These are phyloP conservation scores for Tupaia tana DNA, from an alignment of 2,113 vertebrate genomes.

Conservation along the genomic window DNA sequence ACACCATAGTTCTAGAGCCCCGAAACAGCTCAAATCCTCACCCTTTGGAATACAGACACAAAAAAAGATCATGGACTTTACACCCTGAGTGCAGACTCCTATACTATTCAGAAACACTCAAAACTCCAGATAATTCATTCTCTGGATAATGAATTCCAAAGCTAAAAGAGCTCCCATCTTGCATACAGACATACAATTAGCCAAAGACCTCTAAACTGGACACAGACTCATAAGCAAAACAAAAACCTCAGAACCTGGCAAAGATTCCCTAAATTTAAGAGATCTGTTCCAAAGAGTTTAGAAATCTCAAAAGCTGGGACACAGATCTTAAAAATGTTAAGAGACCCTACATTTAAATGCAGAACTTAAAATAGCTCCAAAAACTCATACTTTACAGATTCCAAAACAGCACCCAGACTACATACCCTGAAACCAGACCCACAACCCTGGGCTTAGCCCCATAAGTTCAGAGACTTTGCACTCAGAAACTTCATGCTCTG, in stretches of 20 bases:
- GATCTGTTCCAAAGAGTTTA: neutral
- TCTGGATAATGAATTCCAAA: neutral
- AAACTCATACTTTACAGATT: neutral
- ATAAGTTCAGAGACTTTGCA: neutral
- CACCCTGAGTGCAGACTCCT: neutral
- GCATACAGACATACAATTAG: neutral
- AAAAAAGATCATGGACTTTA: neutral
- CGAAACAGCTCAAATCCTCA: neutral
- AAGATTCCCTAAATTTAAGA: neutral
- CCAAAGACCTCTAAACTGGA: neutral
- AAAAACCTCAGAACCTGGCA: neutral
- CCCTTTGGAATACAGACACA: neutral
- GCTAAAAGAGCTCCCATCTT: neutral
- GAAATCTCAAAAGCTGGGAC: neutral
- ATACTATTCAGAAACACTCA: neutral
- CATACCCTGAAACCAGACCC: neutral
- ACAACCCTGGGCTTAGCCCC: neutral
- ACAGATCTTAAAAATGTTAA: slow-evolving; percentile 9
- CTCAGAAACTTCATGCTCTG: neutral
- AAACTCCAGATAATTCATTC: neutral
- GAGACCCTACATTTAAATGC: neutral
- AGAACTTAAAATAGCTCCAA: neutral
- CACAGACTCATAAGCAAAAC: neutral
- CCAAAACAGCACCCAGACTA: neutral
- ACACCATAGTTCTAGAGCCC: neutral